phyloP scores from a whole-genome alignment of 2,888 invertebrate genomes.

The Agapostemon virescens region DNA sequence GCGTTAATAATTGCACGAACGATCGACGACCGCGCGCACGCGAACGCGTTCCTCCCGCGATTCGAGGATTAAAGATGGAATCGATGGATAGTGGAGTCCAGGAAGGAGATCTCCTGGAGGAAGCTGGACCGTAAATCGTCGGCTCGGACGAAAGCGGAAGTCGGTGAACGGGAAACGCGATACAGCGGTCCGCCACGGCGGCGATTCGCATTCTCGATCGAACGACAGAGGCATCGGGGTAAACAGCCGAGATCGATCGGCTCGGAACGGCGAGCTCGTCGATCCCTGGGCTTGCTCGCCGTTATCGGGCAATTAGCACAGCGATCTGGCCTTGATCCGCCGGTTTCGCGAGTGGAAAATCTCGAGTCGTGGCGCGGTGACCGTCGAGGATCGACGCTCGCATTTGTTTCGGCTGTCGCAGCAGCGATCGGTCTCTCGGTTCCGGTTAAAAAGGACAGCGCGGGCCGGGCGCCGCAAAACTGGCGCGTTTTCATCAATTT shows the following conservation, averaged over 20 bases:
- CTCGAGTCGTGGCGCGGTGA: background rate
- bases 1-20: too few relatives aligned
- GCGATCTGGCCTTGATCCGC: slow-evolving; percentile 32
- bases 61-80: background rate
- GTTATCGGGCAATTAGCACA: slow-evolving; percentile 40
- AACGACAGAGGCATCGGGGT: slow-evolving; percentile 5
- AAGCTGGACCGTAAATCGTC: background rate
- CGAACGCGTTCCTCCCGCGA: too few relatives aligned
- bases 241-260: slow-evolving; percentile 35
- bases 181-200: background rate
- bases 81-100: background rate
- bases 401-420: background rate
- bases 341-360: slow-evolving; percentile 25
- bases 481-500: slow-evolving; percentile 41
- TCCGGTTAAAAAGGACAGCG: slow-evolving; percentile 25
- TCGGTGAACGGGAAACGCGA: background rate
- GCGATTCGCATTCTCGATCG: background rate
- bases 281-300: slow-evolving; percentile 33
- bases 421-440: background rate
- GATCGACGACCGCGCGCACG: too few relatives aligned
- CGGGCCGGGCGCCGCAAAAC: background rate
- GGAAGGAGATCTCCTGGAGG: background rate
- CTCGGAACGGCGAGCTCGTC: slow-evolving; percentile 14
- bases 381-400: background rate
- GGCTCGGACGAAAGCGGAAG: background rate